phyloP scores from a whole-genome alignment of 2,888 invertebrate species.

The Argyresthia goedartella region DNA sequence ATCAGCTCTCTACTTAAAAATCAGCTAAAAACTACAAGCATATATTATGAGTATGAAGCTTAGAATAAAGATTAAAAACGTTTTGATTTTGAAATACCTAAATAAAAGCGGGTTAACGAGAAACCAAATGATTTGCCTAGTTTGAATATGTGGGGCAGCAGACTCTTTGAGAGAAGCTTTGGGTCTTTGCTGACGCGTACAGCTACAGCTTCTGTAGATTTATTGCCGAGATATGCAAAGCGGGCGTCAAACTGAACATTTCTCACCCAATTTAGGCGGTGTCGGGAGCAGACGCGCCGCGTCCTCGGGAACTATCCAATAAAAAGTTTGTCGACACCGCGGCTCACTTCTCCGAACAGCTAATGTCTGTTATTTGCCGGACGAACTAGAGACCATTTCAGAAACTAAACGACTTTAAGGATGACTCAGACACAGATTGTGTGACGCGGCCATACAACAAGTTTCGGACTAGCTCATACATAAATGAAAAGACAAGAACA shows the following conservation, averaged over 20 bases:
- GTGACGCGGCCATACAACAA: constrained; percentile 20
- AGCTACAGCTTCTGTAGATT: constrained; percentile 29
- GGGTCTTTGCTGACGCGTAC: constrained; percentile 19
- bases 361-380: constrained; percentile 34
- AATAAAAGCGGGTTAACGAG: constrained; percentile 15
- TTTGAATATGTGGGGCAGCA: constrained; percentile 11
- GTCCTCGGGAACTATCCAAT: constrained; percentile 26
- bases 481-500: constrained; percentile 36
- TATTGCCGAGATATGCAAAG: constrained; percentile 44
- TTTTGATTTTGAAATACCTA: not conserved
- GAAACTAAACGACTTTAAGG: constrained; percentile 5
- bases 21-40: too few species aligned
- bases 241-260: constrained; percentile 37
- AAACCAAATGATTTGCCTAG: constrained; percentile 26
- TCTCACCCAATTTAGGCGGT: constrained; percentile 44
- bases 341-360: constrained; percentile 22
- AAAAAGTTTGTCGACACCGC: constrained; percentile 35
- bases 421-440: constrained; percentile 32
- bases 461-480: constrained; percentile 25
- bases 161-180: not conserved
- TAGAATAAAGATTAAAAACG: too few species aligned
- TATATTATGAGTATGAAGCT: too few species aligned
- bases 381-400: constrained; percentile 25
- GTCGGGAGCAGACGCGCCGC: constrained; percentile 19
- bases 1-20: not conserved